Conservation (phyloP, 92 coral and sea anemone genomes). For the Parazoanthus swiftii region DNA sequence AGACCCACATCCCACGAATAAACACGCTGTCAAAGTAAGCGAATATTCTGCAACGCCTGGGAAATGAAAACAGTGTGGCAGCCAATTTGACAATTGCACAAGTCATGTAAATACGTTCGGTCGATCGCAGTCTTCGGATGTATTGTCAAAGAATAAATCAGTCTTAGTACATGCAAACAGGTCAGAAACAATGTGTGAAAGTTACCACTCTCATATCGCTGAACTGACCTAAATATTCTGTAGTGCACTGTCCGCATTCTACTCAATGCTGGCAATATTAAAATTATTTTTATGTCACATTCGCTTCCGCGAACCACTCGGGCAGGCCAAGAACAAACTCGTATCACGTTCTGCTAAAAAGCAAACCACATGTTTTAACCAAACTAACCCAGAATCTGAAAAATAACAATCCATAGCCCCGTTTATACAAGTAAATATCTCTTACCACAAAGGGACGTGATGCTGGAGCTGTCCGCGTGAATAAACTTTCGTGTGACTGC, state of each 20-base stretch:
- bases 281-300: conserved; percentile 29
- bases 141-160: background rate
- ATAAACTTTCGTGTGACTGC: conserved; percentile 97
- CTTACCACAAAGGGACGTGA: conserved; percentile 98
- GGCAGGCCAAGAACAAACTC: background rate
- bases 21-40: conserved; percentile 23
- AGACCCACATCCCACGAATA: background rate
- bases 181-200: background rate
- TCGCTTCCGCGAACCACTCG: conserved; percentile 6
- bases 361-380: background rate
- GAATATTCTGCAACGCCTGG: conserved; percentile 16
- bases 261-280: background rate
- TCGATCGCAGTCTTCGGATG: conserved; percentile 2
- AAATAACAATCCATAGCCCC: conserved; percentile 15
- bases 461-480: conserved; percentile 97
- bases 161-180: background rate
- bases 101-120: background rate
- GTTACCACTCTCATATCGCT: background rate
- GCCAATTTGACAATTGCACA: conserved; percentile 40
- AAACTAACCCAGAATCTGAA: conserved; percentile 3
- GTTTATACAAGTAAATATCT: conserved; percentile 8
- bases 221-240: background rate
- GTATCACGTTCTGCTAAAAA: conserved; percentile 27
- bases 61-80: background rate
- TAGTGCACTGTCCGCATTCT: background rate